These are phyloP conservation scores for Cepphus grylle DNA, from an alignment of 2,113 vertebrate species.

Conservation along the genomic window DNA sequence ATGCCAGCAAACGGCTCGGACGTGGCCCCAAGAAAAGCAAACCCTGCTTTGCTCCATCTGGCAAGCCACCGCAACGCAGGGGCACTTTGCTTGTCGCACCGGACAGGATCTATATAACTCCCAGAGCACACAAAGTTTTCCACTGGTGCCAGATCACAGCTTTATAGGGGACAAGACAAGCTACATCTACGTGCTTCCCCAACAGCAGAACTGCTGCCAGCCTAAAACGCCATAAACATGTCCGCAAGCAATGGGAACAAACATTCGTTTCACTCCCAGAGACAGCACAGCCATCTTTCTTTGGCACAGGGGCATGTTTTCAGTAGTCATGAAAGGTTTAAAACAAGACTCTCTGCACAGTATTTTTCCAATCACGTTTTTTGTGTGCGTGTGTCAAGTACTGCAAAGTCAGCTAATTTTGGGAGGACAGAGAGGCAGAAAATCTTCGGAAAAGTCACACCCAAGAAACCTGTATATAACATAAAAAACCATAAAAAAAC, in stretches of 20 bases:
- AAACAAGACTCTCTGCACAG: neutral
- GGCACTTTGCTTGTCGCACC: neutral
- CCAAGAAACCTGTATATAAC: neutral
- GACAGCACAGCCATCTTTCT: neutral
- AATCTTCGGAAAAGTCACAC: neutral
- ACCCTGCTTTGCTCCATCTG: neutral
- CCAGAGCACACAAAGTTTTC: neutral
- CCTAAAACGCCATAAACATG: neutral
- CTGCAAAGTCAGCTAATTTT: neutral
- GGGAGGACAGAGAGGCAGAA: neutral
- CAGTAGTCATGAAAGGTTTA: neutral
- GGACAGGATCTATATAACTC: neutral
- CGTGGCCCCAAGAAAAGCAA: neutral
- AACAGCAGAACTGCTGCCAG: neutral
- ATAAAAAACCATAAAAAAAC: neutral
- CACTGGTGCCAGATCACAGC: neutral
- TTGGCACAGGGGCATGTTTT: neutral
- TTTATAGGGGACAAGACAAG: neutral
- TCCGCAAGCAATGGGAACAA: neutral
- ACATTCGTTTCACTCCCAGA: rapidly evolving
- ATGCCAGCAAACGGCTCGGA: neutral
- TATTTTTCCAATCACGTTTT: neutral
- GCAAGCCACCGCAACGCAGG: neutral
- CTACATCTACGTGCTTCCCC: neutral
- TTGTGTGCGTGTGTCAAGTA: neutral